Conservation (phyloP, 2,888 invertebrate species). For the Disparrhopalites patrizii region DNA sequence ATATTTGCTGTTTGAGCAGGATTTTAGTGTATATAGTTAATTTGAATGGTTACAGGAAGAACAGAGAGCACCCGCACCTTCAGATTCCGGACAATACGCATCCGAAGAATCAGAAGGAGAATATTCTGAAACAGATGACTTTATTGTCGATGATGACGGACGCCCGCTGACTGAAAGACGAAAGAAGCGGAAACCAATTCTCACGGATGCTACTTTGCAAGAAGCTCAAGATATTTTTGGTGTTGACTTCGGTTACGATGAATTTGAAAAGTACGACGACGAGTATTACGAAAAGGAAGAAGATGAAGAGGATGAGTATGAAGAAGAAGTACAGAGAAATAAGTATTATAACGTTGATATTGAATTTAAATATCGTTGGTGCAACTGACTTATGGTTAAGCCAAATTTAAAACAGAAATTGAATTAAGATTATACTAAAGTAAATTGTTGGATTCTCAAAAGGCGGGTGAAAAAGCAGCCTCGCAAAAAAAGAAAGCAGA, state of each 20-base stretch:
- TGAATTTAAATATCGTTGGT: background rate
- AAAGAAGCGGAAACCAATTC: slow-evolving; percentile 74
- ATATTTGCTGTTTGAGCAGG: no score
- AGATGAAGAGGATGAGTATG: slow-evolving; percentile 68
- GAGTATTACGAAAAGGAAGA: slow-evolving; percentile 79
- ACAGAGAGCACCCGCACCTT: slow-evolving; percentile 60
- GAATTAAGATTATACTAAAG: no score
- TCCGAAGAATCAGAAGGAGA: slow-evolving; percentile 75
- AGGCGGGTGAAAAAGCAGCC: slow-evolving; percentile 68
- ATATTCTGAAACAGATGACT: slow-evolving; percentile 86
- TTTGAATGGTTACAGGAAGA: slow-evolving; percentile 69
- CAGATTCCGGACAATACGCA: slow-evolving; percentile 60
- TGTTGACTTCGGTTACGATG: slow-evolving; percentile 95
- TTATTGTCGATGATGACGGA: slow-evolving; percentile 95
- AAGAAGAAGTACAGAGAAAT: slow-evolving; percentile 64
- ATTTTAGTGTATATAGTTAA: no score
- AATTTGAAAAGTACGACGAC: slow-evolving; percentile 80
- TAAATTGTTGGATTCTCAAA: no score
- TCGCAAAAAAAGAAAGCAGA: slow-evolving; percentile 72
- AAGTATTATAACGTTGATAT: slow-evolving; percentile 25
- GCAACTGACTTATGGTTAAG: no score
- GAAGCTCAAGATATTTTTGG: slow-evolving; percentile 99
- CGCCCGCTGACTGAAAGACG: slow-evolving; percentile 77
- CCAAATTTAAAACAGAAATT: no score
- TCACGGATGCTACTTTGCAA: slow-evolving; percentile 87